Base-by-base conservation (phyloP, 1,140 invertebrate species). In the Aphidius ervi region DNA sequence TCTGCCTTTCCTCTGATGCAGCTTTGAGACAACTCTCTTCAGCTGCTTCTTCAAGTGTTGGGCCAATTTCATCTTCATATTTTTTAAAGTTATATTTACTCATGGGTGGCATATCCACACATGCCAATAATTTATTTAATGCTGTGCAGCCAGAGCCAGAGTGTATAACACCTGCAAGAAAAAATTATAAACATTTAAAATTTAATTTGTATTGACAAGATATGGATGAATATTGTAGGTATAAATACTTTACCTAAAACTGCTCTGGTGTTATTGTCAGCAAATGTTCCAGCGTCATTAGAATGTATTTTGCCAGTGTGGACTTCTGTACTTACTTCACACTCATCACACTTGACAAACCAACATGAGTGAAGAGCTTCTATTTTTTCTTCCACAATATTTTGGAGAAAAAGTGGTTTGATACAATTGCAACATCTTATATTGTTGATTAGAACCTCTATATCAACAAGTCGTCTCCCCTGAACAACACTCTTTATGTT, bases 61-160 rank as follows among this genome's bases (percentile, higher is more conserved):
- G 56, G 37, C 56, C 56, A 41, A 63, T 37, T 58, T 63, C 61
- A 40, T 56, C 8, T 48, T 58, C 61, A 59, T 59, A 59, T 31
- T 37, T 50, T 16, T 59, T 59, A 37, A 20, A 59, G 8, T 52
- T 43, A 9, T 58, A 5, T 42, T 9, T 4, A 6, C 39, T 49
- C 5, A 58, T 50, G 8, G 39, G 49, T 20, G 9, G 47, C 3
- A 58, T 50, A 43, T 58, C 42, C 10, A 31, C 6, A 40, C 39
- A 49, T n/a, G 56, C 56, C 39, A 49, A 43, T 23, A 58, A 20
- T 42, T 58, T 57, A 20, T 58, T 58, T 8, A 49, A 50, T 49
- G 31, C 56, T 5, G 56, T 20, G 39, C 46, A 50, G 20, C 56
- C 46, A 4, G 6, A 40, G 6, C 56, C 56, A 49, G 45, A 39